Evolutionary conservation across 2,113 vertebrate species (phyloP).

Genomic region (Rhinoptilus africanus): DNA sequence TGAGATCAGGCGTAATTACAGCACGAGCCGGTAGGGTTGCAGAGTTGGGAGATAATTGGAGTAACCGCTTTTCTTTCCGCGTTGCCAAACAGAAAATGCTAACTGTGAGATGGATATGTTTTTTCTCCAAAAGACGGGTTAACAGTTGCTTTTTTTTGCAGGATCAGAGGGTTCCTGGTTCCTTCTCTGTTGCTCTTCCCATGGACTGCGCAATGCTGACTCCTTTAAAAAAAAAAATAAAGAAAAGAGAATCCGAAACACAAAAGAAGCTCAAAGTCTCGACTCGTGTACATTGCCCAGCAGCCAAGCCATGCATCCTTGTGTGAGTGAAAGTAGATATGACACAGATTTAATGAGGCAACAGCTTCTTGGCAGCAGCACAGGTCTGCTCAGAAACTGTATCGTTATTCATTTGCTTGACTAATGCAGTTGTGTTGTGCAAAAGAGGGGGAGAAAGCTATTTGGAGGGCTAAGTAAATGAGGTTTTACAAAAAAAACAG

Average conservation of each 20-base stretch:
- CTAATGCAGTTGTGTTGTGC: neutral
- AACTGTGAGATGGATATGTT: neutral
- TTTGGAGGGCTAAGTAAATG: neutral
- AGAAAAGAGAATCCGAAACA: neutral
- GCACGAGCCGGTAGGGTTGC: fast-evolving
- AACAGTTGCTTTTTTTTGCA: neutral
- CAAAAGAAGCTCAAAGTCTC: neutral
- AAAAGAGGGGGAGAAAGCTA: neutral
- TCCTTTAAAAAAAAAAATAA: neutral
- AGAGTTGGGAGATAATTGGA: neutral
- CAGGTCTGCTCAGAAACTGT: neutral
- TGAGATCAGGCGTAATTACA: neutral
- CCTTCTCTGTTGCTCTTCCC: neutral
- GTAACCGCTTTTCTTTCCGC: neutral
- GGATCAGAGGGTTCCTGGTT: neutral
- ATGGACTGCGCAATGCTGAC: fast-evolving
- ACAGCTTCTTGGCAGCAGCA: neutral
- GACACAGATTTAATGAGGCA: slow-evolving; percentile 3
- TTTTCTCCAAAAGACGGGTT: neutral
- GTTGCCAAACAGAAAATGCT: neutral
- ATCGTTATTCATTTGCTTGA: neutral
- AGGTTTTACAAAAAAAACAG: neutral
- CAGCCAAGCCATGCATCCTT: neutral
- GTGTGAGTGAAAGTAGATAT: neutral
- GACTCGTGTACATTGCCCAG: neutral